Evolutionary conservation across 2,797 vertebrate species (phyloP), one percentile per base, ranked within the genome.

Genomic region (Cryptoprocta ferox): DNA sequence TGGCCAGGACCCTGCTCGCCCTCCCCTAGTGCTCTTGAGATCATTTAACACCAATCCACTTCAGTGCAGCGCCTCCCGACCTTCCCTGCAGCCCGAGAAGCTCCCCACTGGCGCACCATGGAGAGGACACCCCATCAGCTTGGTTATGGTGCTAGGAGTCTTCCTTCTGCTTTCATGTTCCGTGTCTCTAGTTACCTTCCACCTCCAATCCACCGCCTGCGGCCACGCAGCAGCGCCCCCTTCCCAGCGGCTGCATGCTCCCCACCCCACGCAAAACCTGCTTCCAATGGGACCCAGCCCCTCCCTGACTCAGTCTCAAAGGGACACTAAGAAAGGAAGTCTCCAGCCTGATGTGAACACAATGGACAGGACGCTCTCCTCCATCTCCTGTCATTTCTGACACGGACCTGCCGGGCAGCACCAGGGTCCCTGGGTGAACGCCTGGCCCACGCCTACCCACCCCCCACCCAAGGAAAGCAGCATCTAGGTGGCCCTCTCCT

Each of bases 1-100:
- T 78, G 95, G 11, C 70, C 61, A 96, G 96, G 92, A 93, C 91
- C 97, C 76, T 97, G 97, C 89, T 93, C 97, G 89, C 93, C 96
- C 80, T 80, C 94, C 89, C 89, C 2, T 94, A 68, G 50, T 53
- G 28, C 92, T 85, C 78, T 24, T 48, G 48, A 97, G 91, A 84
- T 97, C 89, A 96, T 71, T 79, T 91, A 45, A 91, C 66, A 89
- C 94, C 90, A 94, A 97, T 93, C 48, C 50, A 80, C 92, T 92
- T 73, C 11, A 66, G 81, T 70, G 42, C 80, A 73, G 83, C 39
- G 88, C 95, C 56, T 97, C 81, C 90, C 87, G 71, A 63, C 82
- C 76, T 78, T 96, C 95, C 84, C 89, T 78, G 83, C 85, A 88
- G 78, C 81, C 35, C 12, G 42, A 81, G 98, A 89, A 80, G 89